Evolutionary conservation across 2,888 invertebrate species (phyloP).

Genomic region (Leucozona laternaria): DNA sequence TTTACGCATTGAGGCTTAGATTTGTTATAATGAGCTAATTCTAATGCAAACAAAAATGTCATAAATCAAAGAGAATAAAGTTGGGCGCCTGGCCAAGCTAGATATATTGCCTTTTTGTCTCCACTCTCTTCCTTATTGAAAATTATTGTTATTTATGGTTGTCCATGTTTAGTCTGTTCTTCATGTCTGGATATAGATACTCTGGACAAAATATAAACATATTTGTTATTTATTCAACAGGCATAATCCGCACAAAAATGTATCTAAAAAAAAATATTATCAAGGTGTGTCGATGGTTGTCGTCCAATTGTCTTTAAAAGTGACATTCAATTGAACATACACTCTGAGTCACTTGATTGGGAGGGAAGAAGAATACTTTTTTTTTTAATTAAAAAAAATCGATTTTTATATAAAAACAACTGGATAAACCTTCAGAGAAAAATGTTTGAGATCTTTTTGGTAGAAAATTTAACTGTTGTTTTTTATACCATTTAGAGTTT

Average conservation of each 20-base stretch:
- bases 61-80: background rate
- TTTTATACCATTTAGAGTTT: too few species aligned
- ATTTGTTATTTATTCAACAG: slow-evolving; percentile 7
- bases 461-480: too few species aligned
- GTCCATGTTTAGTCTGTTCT: background rate
- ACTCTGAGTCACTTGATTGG: background rate
- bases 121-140: slow-evolving; percentile 17
- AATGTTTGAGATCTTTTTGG: too few species aligned
- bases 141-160: slow-evolving; percentile 12
- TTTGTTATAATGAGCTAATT: background rate
- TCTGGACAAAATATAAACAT: background rate
- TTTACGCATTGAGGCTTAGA: background rate
- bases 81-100: background rate
- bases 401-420: too few species aligned
- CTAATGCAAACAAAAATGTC: background rate
- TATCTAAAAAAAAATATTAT: too few species aligned
- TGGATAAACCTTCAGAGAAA: too few species aligned
- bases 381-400: too few species aligned
- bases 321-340: slow-evolving; percentile 3
- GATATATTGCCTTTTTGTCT: background rate
- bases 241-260: background rate
- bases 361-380: too few species aligned
- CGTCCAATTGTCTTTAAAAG: background rate
- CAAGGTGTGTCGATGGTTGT: background rate
- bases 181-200: background rate